Conservation (phyloP, 2,888 invertebrate genomes). For the Caenorhabditis wallacei region DNA sequence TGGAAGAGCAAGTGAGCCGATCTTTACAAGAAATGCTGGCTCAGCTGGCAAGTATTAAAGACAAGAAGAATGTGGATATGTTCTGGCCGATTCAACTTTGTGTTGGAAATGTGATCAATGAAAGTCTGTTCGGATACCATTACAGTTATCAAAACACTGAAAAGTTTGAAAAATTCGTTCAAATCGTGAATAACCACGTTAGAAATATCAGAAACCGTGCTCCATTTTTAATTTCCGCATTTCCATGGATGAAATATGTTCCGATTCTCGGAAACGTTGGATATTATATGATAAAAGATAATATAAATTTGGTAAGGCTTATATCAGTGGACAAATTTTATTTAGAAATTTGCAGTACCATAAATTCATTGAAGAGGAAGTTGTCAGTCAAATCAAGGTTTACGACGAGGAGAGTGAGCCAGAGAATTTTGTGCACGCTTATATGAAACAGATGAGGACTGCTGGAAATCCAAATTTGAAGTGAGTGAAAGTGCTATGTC, state of each 20-base stretch:
- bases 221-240: constrained; percentile 17
- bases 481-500: constrained; percentile 11
- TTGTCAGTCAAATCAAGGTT: constrained; percentile 37
- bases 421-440: constrained; percentile 69
- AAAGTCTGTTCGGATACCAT: constrained; percentile 71
- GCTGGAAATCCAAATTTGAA: constrained; percentile 19
- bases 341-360: constrained; percentile 30
- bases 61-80: constrained; percentile 53
- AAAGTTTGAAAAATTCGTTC: constrained; percentile 65
- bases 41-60: constrained; percentile 37
- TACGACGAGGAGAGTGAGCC: constrained; percentile 61
- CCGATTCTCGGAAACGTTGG: constrained; percentile 62
- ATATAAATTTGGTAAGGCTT: constrained; percentile 23
- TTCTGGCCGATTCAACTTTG: constrained; percentile 71
- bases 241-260: constrained; percentile 57
- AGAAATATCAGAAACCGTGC: background rate
- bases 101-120: constrained; percentile 75
- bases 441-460: constrained; percentile 47
- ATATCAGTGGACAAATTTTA: background rate
- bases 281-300: constrained; percentile 40
- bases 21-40: constrained; percentile 53
- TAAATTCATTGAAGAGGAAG: constrained; percentile 52
- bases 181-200: constrained; percentile 37
- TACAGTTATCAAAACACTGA: constrained; percentile 59
- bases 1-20: constrained; percentile 70